Percentiles rank a stretch among this genome's conserved stretches.
phyloP scores from a whole-genome alignment of 1,140 invertebrate species.

The Octopus sinensis region DNA sequence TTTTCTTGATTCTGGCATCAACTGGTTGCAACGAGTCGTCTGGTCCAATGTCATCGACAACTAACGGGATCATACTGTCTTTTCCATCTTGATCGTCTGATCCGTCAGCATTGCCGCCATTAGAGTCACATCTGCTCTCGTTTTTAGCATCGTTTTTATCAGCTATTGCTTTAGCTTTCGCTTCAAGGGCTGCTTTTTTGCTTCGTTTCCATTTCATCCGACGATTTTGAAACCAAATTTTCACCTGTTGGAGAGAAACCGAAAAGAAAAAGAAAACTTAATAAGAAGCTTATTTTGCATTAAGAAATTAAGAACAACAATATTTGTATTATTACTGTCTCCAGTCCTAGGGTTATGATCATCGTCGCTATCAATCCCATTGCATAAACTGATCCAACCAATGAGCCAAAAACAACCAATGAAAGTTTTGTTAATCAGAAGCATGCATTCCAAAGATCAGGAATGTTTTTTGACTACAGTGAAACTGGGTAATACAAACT shows the following conservation, averaged over 20 bases:
- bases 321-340: no score
- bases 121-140: conserved; percentile 14
- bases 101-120: background rate
- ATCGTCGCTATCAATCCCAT: no score
- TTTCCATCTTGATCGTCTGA: conserved; percentile 5
- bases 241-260: conserved; percentile 61
- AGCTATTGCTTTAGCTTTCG: conserved; percentile 24
- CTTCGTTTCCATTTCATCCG: conserved; percentile 93
- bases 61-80: conserved; percentile 8
- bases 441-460: no score
- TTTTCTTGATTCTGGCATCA: background rate
- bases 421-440: no score
- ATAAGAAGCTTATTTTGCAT: no score
- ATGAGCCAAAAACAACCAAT: no score
- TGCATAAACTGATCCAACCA: no score
- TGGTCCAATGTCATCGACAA: background rate
- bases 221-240: conserved; percentile 71
- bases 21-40: background rate
- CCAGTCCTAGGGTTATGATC: no score
- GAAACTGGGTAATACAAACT: no score
- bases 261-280: no score
- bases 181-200: conserved; percentile 48
- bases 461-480: no score
- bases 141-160: conserved; percentile 21
- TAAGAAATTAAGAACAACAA: no score